Evolutionary conservation across 1,140 invertebrate genomes (phyloP), one percentile per base, ranked within the genome.

Genomic region (Dendrolimus kikuchii): DNA sequence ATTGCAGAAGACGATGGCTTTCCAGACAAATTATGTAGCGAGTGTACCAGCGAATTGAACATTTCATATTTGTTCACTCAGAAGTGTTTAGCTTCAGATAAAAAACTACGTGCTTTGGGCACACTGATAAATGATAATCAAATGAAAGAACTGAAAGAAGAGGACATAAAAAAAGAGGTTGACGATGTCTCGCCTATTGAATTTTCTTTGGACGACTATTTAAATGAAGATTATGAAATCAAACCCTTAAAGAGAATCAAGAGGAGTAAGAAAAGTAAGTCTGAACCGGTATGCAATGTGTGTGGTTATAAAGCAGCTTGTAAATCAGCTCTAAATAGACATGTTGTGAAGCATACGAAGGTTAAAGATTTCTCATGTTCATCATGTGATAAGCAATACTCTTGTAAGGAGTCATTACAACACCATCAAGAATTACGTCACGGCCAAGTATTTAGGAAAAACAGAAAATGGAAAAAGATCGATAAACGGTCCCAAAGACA

Each of bases 21-120:
- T 7, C 84, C 86, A 3, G 63, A 61, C 4, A 56, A 58, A 37
- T 73, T 88, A 5, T 88, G 86, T 44, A 53, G 51, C 2, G 51
- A 45, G 6, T 88, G 86, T 60, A 53, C 67, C 2, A 53, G 51
- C 5, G 81, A 87, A 36, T 66, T 88, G 3, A 50, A 60, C 0
- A 38, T 73, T 0, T 61, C 68, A 0, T 84, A 83, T 49, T 61
- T 71, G 10, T 88, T 88, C 60, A 64, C 82, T 0, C 56, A 61
- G 37, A 83, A 76, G 62, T 87, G 81, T 54, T 76, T 82, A 57
- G 64, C 73, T 0, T 77, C 84, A 0, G 86, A 87, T 49, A 65
- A 62, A 44, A 68, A 71, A 2, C 58, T 88, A 8, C 67, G 75
- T 5, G 64, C 45, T 23, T 48, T 8, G 45, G 46, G 36, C 40